These are phyloP conservation scores for Tipula vernalis DNA, from an alignment of 2,888 invertebrate genomes.

Conservation along the genomic window DNA sequence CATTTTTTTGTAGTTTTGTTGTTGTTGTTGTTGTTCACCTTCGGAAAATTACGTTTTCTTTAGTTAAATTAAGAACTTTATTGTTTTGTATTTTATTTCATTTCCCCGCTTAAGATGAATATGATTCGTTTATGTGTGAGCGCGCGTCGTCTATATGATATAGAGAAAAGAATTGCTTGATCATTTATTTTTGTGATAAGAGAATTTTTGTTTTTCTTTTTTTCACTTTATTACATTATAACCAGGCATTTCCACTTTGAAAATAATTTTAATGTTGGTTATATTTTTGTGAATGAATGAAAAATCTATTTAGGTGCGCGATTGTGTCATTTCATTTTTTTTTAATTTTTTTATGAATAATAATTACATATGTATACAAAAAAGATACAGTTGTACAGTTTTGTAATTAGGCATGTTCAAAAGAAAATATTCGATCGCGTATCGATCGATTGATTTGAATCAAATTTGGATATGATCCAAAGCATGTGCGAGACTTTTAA, in stretches of 20 bases:
- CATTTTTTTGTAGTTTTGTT: background rate
- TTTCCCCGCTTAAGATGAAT: background rate
- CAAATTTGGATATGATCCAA: background rate
- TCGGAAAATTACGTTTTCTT: background rate
- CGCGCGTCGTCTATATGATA: background rate
- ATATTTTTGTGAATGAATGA: background rate
- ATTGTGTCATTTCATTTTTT: background rate
- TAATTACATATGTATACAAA: background rate
- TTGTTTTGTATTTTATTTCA: background rate
- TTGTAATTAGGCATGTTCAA: background rate
- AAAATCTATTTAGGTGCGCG: background rate
- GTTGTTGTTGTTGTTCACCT: background rate
- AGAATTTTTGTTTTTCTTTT: background rate
- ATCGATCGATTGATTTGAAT: background rate
- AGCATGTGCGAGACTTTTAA: background rate
- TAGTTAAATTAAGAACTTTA: background rate
- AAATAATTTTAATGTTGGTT: background rate
- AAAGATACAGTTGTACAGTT: background rate
- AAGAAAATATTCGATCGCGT: background rate
- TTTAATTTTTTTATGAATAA: background rate
- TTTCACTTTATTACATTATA: background rate
- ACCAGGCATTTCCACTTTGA: background rate
- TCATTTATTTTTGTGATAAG: background rate
- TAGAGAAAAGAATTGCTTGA: background rate
- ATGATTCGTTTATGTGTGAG: background rate